Evolutionary conservation across 2,888 invertebrate genomes (phyloP), one percentile per base, ranked within the genome.

Genomic region (Ormyrus pomaceus): DNA sequence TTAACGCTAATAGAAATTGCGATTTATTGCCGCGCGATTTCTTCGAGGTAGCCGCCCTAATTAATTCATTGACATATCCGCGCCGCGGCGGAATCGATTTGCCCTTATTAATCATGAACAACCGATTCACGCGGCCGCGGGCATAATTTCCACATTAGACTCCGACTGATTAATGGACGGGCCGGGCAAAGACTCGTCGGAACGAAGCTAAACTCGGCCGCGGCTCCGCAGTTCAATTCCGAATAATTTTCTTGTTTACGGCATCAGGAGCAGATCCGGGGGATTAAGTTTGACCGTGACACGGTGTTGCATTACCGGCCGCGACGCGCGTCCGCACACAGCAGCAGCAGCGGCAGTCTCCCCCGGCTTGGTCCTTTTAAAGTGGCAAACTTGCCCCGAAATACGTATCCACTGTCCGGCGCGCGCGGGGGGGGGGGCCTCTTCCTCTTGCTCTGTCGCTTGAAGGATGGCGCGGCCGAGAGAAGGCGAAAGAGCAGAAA

Each of bases 361-460:
- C 59, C 73, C 73, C 65, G 77, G 81, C 76, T 71, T 46, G 73
- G 81, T 82, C 81, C 79, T 88, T 87, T 88, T 87, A 89, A 88
- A 88, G 89, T 88, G 87, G 87, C 85, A 86, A 87, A 88, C 88
- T 83, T 88, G 34, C 86, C 81, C 78, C 83, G 84, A 80, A 84
- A 85, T 85, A 84, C 84, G 84, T 84, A 79, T 76, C 75, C 79
- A 79, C 83, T 82, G 83, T 82, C 83, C 83, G 81, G 82, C 79
- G 78, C 77, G 77, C 34, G 34, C 77, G 68, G 81, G 34, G 34
- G 34, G 34, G 34, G 34, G 34, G 34, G 19, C 1, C 34, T 64
- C 72, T 56, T 34, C 34, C 45, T 56, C 8, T 34, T n/a, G 4
- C 58, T 58, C 64, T 73, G 48, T 66, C 59, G 72, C 81, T 79